Base-by-base conservation (phyloP, 2,113 vertebrate species). In the Tachycineta bicolor region DNA sequence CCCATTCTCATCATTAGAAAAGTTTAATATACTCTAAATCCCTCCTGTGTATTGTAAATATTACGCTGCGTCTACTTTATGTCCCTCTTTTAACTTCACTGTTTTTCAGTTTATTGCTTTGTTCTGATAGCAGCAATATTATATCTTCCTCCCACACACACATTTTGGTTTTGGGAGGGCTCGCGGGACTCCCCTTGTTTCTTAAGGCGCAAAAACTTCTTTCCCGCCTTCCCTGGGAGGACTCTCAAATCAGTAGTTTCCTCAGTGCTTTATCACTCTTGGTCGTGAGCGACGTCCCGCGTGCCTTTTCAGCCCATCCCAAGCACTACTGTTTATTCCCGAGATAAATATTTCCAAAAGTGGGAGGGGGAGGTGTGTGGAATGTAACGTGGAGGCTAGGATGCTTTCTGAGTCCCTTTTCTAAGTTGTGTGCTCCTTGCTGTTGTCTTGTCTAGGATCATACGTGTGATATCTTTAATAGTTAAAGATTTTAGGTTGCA, bases 11-110 rank as follows among this genome's bases (percentile, higher is more conserved):
- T 5, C 1, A 1, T 20, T 4, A 1, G 4, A 8, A 5, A 12
- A 8, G 3, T 5, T 31, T 2, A 26, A 2, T 2, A 0, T 11
- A 1, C 3, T 11, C 0, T 8, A 15, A 65, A 19, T 1, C 2
- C 1, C 0, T 23, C 3, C 1, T 37, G 28, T 5, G 1, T 23
- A 0, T 11, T 10, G 1, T 9, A 14, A 44, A 18, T 1, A 1
- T 4, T 37, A 37, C 37, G 8, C 19, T 53, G 14, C 0, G 0
- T 21, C 46, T 31, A 19, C 2, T 31, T 17, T 12, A 1, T 15
- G 2, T 24, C 8, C 1, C 12, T 43, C 2, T 0, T 2, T 2
- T 26, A 12, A 14, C 1, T 0, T 4, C 8, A 2, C 0, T 0
- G 0, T 25, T 12, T 18, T 5, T 19, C 0, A 0, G 2, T 44